Percentiles rank a stretch among this genome's conserved stretches.
Conservation (phyloP, 1,140 invertebrate species). For the Rhopalosiphum maidis region DNA sequence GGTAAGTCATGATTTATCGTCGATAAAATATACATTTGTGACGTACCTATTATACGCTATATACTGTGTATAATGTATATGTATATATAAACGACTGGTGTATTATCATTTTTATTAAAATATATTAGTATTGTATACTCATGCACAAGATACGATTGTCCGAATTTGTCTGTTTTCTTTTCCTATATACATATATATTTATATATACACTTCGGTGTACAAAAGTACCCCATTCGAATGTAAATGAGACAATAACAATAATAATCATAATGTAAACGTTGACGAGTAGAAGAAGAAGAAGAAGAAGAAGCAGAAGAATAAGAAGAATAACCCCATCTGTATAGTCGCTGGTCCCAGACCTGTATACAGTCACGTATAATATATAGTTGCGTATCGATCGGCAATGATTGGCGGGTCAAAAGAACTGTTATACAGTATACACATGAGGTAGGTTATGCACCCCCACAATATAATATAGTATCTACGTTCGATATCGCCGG, state of each 20-base stretch:
- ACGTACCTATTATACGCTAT: background rate
- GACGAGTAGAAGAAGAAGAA: background rate
- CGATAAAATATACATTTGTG: background rate
- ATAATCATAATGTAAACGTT: conserved; percentile 7
- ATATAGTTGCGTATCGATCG: background rate
- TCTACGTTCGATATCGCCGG: background rate
- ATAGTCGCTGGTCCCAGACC: background rate
- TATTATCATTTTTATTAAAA: background rate
- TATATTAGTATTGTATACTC: background rate
- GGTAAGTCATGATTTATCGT: background rate
- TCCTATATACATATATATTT: background rate
- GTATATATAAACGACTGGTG: background rate
- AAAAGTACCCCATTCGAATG: background rate
- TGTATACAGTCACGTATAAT: background rate
- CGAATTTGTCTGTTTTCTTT: conserved; percentile 16
- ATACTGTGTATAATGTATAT: too few species aligned
- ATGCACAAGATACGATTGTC: background rate
- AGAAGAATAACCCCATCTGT: background rate
- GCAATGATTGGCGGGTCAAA: background rate
- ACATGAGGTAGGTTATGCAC: background rate
- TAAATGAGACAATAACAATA: background rate
- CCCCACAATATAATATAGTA: background rate
- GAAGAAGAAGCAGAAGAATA: background rate
- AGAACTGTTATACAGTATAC: background rate
- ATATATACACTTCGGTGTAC: background rate